phyloP scores from a whole-genome alignment of 2,888 invertebrate species.

The Agrochola circellaris region DNA sequence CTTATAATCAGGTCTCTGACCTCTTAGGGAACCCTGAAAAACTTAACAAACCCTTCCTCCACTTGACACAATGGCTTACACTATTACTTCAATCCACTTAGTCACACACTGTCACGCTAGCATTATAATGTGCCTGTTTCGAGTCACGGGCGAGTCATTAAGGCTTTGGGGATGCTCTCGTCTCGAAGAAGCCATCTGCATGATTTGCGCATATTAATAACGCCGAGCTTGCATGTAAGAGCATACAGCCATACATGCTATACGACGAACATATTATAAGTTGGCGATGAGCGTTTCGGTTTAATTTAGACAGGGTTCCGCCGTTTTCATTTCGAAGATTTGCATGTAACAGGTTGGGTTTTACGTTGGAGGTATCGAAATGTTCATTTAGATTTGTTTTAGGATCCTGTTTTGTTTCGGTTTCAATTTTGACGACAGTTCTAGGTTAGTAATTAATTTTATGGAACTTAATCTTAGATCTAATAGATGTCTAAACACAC shows the following conservation, averaged over 20 bases:
- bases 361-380: conserved; percentile 29
- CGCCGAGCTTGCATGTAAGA: conserved; percentile 70
- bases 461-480: conserved; percentile 1
- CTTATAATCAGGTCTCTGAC: not conserved
- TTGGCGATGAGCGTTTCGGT: conserved; percentile 60
- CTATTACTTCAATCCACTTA: conserved; percentile 56
- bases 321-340: conserved; percentile 58
- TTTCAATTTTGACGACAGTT: conserved; percentile 25
- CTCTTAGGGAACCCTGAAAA: conserved; percentile 32
- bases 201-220: conserved; percentile 86
- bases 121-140: conserved; percentile 66
- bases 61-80: conserved; percentile 52
- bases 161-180: conserved; percentile 70
- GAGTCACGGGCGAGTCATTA: conserved; percentile 75
- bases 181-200: conserved; percentile 82
- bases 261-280: conserved; percentile 63
- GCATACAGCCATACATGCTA: conserved; percentile 52
- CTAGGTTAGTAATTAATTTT: conserved; percentile 5
- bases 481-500: conserved; percentile 19
- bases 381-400: conserved; percentile 29
- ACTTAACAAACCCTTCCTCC: conserved; percentile 21
- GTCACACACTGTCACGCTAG: conserved; percentile 65
- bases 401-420: conserved; percentile 14
- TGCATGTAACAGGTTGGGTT: conserved; percentile 58
- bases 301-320: conserved; percentile 59